Conservation (phyloP, 2,888 invertebrate genomes). For the Eilema depressum region DNA sequence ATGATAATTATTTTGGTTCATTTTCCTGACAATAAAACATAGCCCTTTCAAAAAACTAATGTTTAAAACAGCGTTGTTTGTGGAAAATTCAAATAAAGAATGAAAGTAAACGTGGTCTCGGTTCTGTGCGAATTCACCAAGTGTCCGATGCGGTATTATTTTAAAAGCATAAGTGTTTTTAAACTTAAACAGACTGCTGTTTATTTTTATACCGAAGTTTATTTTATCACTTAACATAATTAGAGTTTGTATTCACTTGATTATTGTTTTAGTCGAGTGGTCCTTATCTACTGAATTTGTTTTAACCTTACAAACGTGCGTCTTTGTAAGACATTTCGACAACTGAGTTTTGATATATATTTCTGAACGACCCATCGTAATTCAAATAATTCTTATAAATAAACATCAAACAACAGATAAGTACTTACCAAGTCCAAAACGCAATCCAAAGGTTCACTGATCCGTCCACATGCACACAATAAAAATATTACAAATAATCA, state of each 20-base stretch:
- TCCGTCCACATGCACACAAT: slow-evolving; percentile 76
- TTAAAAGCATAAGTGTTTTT: slow-evolving; percentile 18
- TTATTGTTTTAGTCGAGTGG: slow-evolving; percentile 27
- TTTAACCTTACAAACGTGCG: slow-evolving; percentile 12
- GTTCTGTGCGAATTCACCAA: slow-evolving; percentile 18
- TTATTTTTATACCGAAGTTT: slow-evolving; percentile 30
- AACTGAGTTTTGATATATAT: slow-evolving; percentile 18
- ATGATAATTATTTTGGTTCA: slow-evolving; percentile 6
- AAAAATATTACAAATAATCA: slow-evolving; percentile 58
- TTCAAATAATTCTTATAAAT: slow-evolving; percentile 19
- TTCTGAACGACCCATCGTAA: not conserved
- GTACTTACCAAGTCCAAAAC: slow-evolving; percentile 81
- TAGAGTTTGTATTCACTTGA: slow-evolving; percentile 31
- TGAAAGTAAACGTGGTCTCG: slow-evolving; percentile 45
- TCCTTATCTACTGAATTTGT: slow-evolving; percentile 32
- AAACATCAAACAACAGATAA: slow-evolving; percentile 24
- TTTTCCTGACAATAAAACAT: slow-evolving; percentile 6
- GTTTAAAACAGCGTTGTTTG: slow-evolving; percentile 11
- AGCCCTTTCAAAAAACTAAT: not conserved
- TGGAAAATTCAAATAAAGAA: slow-evolving; percentile 35
- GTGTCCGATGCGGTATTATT: slow-evolving; percentile 12
- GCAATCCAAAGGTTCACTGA: slow-evolving; percentile 83
- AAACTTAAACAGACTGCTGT: slow-evolving; percentile 23
- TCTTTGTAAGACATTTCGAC: slow-evolving; percentile 18
- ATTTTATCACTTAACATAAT: slow-evolving; percentile 37